phyloP scores from a whole-genome alignment of 2,797 vertebrate species.

The Eptatretus atami region DNA sequence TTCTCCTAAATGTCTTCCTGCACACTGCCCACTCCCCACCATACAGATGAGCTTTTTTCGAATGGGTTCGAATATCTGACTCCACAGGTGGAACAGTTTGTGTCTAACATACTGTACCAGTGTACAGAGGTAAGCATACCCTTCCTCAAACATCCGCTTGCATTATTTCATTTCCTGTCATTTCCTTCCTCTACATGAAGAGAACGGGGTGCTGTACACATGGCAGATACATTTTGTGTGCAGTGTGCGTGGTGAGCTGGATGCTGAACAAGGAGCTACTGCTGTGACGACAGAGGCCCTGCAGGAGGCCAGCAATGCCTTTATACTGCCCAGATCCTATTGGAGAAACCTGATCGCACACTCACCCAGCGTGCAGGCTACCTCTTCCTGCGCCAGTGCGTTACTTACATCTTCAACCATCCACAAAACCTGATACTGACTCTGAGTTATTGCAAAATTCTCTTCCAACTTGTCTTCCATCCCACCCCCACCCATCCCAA shows the following conservation, averaged over 20 bases:
- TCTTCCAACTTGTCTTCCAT: no score
- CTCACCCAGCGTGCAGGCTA: constrained; percentile 77
- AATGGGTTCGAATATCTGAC: constrained; percentile 78
- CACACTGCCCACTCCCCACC: no score
- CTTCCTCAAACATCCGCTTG: neutral
- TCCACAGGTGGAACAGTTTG: constrained; percentile 75
- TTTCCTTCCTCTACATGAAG: neutral
- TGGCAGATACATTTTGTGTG: constrained; percentile 3
- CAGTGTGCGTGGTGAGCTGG: constrained; percentile 82
- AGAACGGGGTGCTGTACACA: neutral
- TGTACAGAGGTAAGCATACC: constrained; percentile 54
- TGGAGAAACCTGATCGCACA: constrained; percentile 47
- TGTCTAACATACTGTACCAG: constrained; percentile 78
- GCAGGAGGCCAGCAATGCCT: constrained; percentile 44
- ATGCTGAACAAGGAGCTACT: constrained; percentile 49
- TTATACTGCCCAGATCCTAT: constrained; percentile 73
- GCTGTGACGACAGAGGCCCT: constrained; percentile 69
- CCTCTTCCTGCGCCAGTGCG: constrained; percentile 73
- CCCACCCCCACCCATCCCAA: no score
- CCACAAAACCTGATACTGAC: no score
- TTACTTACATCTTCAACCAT: no score
- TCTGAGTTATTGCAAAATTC: no score
- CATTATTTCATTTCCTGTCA: neutral
- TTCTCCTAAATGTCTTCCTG: no score
- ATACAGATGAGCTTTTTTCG: constrained; percentile 82